Base-by-base conservation (phyloP, 2,888 invertebrate genomes). In the Elysia crispata region DNA sequence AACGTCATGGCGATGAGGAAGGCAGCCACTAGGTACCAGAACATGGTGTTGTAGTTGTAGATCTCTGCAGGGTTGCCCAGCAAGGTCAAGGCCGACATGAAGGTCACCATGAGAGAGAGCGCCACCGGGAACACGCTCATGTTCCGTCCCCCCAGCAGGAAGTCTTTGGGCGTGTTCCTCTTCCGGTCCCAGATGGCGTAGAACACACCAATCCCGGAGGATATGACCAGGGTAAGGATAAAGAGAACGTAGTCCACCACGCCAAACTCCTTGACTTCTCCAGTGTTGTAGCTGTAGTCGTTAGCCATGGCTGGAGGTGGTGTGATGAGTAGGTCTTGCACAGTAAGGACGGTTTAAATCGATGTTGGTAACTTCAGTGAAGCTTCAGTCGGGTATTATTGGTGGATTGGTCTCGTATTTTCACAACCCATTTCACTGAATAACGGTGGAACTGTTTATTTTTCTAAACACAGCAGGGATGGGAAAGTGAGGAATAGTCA, bases 111-210 rank as follows among this genome's bases (percentile, higher is more conserved):
- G 23, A 92, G 81, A 18, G 89, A 89, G 88, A 91, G 86, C 49
- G 90, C 86, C 28, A 90, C 90, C 0, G 91, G 91, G 31, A 91
- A 83, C 67, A 90, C 86, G 28, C 87, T 85, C 88, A 91, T 89
- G 23, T 30, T 67, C 70, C 70, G 30, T 66, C 73, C 54, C 18
- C 77, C 64, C n/a, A 66, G 76, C 66, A 66, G 41, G 33, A 49
- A 66, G 41, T 77, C 77, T n/a, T 31, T 33, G n/a, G 60, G 20
- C 0, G 60, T 77, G 70, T 77, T 77, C 70, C 57, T 30, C 49
- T 77, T 77, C 41, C 69, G 76, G 79, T 83, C 93, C 49, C 93
- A 93, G 87, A 94, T 94, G 89, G 94, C 92, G 84, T 89, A 91
- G 82, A 86, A 91, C 49, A 91, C 81, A 0, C 92, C 85, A 23